Evolutionary conservation across 1,140 invertebrate species (phyloP).

Genomic region (Drosophila yakuba): DNA sequence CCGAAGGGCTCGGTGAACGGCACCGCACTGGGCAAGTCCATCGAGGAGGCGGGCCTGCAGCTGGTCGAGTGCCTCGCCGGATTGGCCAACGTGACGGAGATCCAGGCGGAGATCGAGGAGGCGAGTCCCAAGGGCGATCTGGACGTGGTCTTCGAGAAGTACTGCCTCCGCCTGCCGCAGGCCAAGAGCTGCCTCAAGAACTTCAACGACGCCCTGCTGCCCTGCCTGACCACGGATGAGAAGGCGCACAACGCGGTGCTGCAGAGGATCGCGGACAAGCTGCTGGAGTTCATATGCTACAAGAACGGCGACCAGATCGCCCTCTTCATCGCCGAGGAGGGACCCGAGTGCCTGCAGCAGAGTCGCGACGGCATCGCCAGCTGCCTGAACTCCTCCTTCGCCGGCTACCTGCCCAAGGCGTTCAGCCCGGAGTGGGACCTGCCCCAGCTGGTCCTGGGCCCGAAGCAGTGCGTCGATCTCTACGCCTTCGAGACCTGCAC

Average conservation of each 20-base stretch:
- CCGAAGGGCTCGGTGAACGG: constrained; percentile 25
- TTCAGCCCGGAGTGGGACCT: constrained; percentile 33
- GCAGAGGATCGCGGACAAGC: constrained; percentile 88
- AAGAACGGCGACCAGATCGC: constrained; percentile 93
- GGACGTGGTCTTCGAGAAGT: constrained; percentile 85
- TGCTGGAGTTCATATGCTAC: constrained; percentile 90
- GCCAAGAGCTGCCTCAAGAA: constrained; percentile 88
- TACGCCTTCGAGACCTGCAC: constrained; percentile 87
- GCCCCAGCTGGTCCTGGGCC: constrained; percentile 69
- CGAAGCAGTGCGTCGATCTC: constrained; percentile 85
- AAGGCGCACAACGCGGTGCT: constrained; percentile 84
- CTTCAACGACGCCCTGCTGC: constrained; percentile 86
- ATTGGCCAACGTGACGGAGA: constrained; percentile 85
- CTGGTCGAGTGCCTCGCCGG: constrained; percentile 84
- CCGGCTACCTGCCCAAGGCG: constrained; percentile 84
- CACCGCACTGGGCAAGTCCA: constrained; percentile 20
- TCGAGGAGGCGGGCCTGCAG: constrained; percentile 39
- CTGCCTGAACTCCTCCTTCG: constrained; percentile 88
- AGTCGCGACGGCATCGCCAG: constrained; percentile 87
- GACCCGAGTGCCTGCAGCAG: constrained; percentile 89
- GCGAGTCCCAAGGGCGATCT: constrained; percentile 87
- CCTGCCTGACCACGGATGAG: constrained; percentile 88
- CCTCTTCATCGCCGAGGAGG: constrained; percentile 91
- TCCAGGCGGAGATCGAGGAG: constrained; percentile 87
- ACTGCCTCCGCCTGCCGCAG: constrained; percentile 88